Conservation (phyloP, 1,140 invertebrate genomes). For the Globodera rostochiensis region DNA sequence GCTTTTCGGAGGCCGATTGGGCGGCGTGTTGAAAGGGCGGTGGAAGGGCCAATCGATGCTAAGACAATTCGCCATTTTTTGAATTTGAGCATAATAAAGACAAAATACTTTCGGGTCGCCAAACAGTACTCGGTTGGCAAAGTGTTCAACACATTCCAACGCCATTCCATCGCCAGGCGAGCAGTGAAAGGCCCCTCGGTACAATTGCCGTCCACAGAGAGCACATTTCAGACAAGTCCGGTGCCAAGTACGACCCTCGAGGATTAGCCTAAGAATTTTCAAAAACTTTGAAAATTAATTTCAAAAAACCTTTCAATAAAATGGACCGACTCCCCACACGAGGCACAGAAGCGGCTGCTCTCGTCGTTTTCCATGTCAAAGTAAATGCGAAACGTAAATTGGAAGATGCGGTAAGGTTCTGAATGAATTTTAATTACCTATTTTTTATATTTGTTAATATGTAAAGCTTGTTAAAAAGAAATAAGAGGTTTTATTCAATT, state of each 20-base stretch:
- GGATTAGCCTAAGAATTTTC: neutral
- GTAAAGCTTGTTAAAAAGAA: too few relatives aligned
- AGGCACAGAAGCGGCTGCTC: neutral
- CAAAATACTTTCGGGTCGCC: slow-evolving; percentile 22
- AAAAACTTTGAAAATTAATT: slow-evolving; percentile 2
- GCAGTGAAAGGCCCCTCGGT: slow-evolving; percentile 13
- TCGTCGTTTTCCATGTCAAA: slow-evolving; percentile 29
- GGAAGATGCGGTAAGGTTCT: slow-evolving; percentile 25
- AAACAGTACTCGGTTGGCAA: slow-evolving; percentile 19
- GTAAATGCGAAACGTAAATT: slow-evolving; percentile 30
- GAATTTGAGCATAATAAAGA: neutral
- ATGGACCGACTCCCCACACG: slow-evolving; percentile 21
- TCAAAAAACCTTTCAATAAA: slow-evolving; percentile 26
- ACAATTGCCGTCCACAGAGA: slow-evolving; percentile 20
- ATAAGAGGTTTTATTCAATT: too few relatives aligned
- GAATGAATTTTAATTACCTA: neutral
- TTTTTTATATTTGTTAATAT: neutral
- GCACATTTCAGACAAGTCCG: slow-evolving; percentile 25
- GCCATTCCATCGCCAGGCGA: neutral
- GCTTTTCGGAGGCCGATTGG: slow-evolving; percentile 2
- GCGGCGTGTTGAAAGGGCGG: neutral
- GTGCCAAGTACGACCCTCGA: slow-evolving; percentile 24
- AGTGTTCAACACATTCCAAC: slow-evolving; percentile 29
- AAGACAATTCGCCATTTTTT: neutral
- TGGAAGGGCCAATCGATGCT: slow-evolving; percentile 26